Evolutionary conservation across 2,888 invertebrate species (phyloP), one percentile per base, ranked within the genome.

Genomic region (Epinotia brunnichana): DNA sequence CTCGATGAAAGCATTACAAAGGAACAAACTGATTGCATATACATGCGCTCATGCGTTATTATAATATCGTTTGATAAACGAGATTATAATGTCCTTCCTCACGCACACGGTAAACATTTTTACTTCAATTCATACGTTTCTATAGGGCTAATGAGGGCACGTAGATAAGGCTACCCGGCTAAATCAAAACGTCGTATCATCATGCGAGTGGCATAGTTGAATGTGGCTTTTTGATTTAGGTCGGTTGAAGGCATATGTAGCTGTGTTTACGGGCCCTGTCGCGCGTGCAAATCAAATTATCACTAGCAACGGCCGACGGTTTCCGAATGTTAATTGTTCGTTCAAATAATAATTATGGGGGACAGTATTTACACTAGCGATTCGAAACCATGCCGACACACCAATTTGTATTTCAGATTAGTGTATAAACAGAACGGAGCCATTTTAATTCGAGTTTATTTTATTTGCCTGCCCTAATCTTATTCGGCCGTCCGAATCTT

Each of bases 341-440:
- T 85, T 87, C 90, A 90, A 90, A 90, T 89, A 91, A 90, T 90
- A 85, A 90, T 90, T 90, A 90, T 85, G 87, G 85, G 87, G 89
- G 88, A 84, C 87, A 77, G 82, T 90, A 84, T 90, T 89, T 89
- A 85, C 87, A 81, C 79, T 81, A 80, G 79, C 84, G 84, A 87
- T 87, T 85, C 85, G 82, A 85, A 87, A 87, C 88, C 88, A 88
- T 85, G 82, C 79, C 78, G 79, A 73, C 71, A 84, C 79, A 84
- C 82, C 83, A 83, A 85, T 87, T 82, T 81, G 82, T 82, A 82
- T 83, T 82, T 81, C 81, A 81, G 82, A 82, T 85, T 86, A 68
- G 67, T 21, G 54, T 68, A 82, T 81, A 81, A 80, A 81, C 76
- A 77, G 76, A 77, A 80, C 77, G 81, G 83, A 82, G 85, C 85